A percentile compares a stretch with the other conserved stretches of the same genome.
These are phyloP conservation scores for Drosophila quinaria DNA, from an alignment of 2,888 invertebrate species.

Conservation along the genomic window DNA sequence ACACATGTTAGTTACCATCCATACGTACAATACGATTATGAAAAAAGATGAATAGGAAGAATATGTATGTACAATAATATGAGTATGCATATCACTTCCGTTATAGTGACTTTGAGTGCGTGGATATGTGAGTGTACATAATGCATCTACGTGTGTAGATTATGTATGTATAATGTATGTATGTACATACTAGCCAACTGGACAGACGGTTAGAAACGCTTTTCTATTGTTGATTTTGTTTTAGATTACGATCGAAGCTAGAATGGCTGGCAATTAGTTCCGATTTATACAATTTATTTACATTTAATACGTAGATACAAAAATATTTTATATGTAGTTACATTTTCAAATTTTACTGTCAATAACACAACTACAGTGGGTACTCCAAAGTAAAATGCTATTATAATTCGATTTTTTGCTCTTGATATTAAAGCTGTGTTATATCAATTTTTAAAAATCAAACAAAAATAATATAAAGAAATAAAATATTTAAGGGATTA, in stretches of 20 bases:
- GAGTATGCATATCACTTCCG: slow-evolving; percentile 39
- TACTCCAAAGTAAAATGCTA: too few species aligned
- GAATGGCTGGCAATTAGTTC: background rate
- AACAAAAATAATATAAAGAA: too few species aligned
- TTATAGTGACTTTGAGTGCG: slow-evolving; percentile 13
- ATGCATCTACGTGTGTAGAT: background rate
- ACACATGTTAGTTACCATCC: slow-evolving; percentile 41
- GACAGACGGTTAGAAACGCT: background rate
- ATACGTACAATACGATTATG: slow-evolving; percentile 1
- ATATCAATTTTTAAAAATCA: too few species aligned
- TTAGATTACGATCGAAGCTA: background rate
- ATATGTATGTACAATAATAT: slow-evolving; percentile 1
- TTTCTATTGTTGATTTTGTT: background rate
- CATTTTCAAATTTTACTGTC: too few species aligned
- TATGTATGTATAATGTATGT: too few species aligned
- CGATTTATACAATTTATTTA: too few species aligned
- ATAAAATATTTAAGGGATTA: too few species aligned
- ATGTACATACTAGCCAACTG: background rate
- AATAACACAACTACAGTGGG: too few species aligned
- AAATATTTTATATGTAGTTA: too few species aligned
- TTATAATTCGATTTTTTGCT: too few species aligned
- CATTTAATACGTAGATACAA: too few species aligned
- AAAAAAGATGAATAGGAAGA: slow-evolving; percentile 10
- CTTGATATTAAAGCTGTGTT: too few species aligned
- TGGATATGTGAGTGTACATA: background rate